Evolutionary conservation across 1,140 invertebrate genomes (phyloP).

Genomic region (Drosophila ohnishii): DNA sequence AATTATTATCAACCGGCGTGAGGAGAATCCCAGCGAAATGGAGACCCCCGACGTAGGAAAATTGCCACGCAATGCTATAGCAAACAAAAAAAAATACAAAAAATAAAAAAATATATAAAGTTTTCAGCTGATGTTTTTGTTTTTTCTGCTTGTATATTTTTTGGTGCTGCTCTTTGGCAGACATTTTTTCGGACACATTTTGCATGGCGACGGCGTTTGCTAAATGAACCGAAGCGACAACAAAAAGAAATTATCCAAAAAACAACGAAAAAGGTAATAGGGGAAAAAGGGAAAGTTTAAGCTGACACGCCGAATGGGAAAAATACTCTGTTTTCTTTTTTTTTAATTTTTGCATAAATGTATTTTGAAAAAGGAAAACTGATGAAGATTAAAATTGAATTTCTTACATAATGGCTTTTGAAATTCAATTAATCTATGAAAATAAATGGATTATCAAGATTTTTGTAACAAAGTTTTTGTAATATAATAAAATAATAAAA

Average conservation of each 20-base stretch:
- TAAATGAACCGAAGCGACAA: slow-evolving; percentile 71
- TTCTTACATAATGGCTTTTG: background rate
- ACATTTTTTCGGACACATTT: slow-evolving; percentile 67
- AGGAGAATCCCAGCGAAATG: slow-evolving; percentile 35
- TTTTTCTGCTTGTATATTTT: slow-evolving; percentile 21
- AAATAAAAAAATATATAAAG: slow-evolving; percentile 50
- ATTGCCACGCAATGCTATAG: slow-evolving; percentile 65
- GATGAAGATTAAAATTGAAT: slow-evolving; percentile 1
- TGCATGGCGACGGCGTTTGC: slow-evolving; percentile 67
- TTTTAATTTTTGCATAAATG: slow-evolving; percentile 3
- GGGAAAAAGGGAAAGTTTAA: slow-evolving; percentile 26
- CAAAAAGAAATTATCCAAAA: slow-evolving; percentile 51
- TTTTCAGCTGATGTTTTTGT: slow-evolving; percentile 41
- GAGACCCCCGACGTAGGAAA: slow-evolving; percentile 40
- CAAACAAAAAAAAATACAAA: background rate
- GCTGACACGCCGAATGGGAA: background rate
- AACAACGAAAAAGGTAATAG: slow-evolving; percentile 10
- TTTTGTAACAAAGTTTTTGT: background rate
- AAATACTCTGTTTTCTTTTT: slow-evolving; percentile 20
- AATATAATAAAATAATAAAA: background rate
- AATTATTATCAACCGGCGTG: slow-evolving; percentile 75
- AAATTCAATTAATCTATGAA: background rate
- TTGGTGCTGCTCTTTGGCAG: slow-evolving; percentile 44
- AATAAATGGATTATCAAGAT: background rate
- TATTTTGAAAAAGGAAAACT: background rate